Base-by-base conservation (phyloP, 2,797 vertebrate species). In the Rhyacichthys aspro region DNA sequence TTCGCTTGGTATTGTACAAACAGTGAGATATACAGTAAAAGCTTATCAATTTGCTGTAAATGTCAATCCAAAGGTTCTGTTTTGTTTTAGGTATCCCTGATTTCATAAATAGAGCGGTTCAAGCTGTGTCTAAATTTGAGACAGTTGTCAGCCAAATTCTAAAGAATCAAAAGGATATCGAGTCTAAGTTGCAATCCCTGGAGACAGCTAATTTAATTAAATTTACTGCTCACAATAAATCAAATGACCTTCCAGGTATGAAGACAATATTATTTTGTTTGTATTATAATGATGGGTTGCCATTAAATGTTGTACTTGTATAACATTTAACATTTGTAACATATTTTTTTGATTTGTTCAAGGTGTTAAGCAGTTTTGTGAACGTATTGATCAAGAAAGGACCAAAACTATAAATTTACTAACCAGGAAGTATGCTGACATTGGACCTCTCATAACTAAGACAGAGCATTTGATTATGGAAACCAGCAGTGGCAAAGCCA, bases 311-410 rank as follows among this genome's bases (percentile, higher is more conserved):
- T 9, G 15, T 43, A 53, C 36, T 59, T 3, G 43, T 38, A n/a
- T n/a, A n/a, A n/a, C n/a, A n/a, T n/a, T n/a, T n/a, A n/a, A n/a
- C n/a, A n/a, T n/a, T n/a, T n/a, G n/a, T 39, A n/a, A 38, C 14
- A 32, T 55, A 32, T 8, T n/a, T 49, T n/a, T 9, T 8, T 9
- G 2, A 11, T 55, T 84, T 37, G 82, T 76, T 11, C 12, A 80
- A 99, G 98, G 92, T 8, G 84, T 92, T 19, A 95, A 96, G 72
- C 92, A 95, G 36, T 98, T 98, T 83, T 99, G 93, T 86, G 93
- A 95, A 55, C 63, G 74, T 43, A 76, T 96, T 23, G 94, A 94
- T 37, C 75, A 8, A 28, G 94, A 96, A 59, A 82, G 92, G 50
- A 17, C 38, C 39, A 95, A 91, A 67, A 94, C 94, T 4, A 38